These are phyloP conservation scores for Gryllus bimaculatus DNA, from an alignment of 1,140 invertebrate species.

Conservation along the genomic window DNA sequence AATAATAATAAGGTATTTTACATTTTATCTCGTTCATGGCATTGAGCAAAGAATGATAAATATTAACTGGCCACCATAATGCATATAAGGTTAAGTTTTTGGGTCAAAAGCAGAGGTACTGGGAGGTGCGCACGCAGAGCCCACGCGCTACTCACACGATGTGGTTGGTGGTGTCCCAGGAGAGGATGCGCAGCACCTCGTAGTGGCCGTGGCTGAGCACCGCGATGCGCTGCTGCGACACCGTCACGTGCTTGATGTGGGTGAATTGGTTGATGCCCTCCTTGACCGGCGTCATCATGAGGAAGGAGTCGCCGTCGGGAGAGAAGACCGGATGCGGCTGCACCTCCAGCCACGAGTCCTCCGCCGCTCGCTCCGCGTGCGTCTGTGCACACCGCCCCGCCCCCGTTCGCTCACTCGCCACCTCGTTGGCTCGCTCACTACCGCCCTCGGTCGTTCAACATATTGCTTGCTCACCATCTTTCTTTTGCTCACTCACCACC, in stretches of 20 bases:
- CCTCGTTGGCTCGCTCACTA: not conserved
- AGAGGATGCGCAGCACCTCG: slow-evolving; percentile 77
- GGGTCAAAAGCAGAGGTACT: too few species aligned
- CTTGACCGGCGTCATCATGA: slow-evolving; percentile 69
- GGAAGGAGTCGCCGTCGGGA: slow-evolving; percentile 70
- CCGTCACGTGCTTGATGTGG: slow-evolving; percentile 79
- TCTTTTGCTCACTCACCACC: too few species aligned
- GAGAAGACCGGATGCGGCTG: slow-evolving; percentile 76
- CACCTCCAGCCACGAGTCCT: slow-evolving; percentile 75
- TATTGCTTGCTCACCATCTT: too few species aligned
- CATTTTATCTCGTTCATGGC: too few species aligned
- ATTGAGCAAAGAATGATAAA: too few species aligned
- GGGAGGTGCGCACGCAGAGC: too few species aligned
- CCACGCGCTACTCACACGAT: slow-evolving; percentile 52
- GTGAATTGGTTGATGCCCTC: slow-evolving; percentile 76
- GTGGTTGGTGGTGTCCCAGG: slow-evolving; percentile 74
- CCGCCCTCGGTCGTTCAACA: not conserved
- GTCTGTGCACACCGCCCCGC: slow-evolving; percentile 50
- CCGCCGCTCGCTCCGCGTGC: slow-evolving; percentile 66
- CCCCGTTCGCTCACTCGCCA: not conserved
- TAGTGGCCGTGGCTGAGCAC: slow-evolving; percentile 79
- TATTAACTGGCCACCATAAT: too few species aligned
- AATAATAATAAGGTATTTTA: too few species aligned
- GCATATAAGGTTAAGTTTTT: too few species aligned
- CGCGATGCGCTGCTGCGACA: slow-evolving; percentile 69